Percentiles rank a stretch among this genome's conserved stretches.
Conservation (phyloP, 2,797 vertebrate genomes). For the Onychomys arenicola region DNA sequence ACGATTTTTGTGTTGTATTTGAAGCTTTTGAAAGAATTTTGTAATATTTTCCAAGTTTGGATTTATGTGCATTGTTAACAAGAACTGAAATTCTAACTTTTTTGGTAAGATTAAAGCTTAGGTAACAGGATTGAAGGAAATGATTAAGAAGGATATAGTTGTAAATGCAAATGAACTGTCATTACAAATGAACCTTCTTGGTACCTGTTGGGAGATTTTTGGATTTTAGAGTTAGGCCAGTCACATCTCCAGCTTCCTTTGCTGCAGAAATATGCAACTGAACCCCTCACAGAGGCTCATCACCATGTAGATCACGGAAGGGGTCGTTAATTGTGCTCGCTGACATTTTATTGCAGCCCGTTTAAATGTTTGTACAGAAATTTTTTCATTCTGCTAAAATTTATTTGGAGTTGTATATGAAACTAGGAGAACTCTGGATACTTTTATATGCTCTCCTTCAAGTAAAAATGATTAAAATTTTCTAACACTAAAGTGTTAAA, state of each 20-base stretch:
- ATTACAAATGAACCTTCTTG: slow-evolving; percentile 90
- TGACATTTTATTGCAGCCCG: slow-evolving; percentile 75
- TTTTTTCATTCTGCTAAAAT: slow-evolving; percentile 85
- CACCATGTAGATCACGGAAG: slow-evolving; percentile 61
- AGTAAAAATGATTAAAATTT: slow-evolving; percentile 68
- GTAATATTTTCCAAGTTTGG: slow-evolving; percentile 91
- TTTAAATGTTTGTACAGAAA: slow-evolving; percentile 83
- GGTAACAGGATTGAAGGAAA: slow-evolving; percentile 89
- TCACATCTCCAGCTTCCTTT: slow-evolving; percentile 85
- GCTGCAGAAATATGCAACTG: slow-evolving; percentile 84
- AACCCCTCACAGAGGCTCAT: slow-evolving; percentile 61
- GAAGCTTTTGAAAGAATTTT: slow-evolving; percentile 95
- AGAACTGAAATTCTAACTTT: slow-evolving; percentile 91
- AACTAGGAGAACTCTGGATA: slow-evolving; percentile 87
- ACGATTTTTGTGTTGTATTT: slow-evolving; percentile 98
- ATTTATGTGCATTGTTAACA: slow-evolving; percentile 91
- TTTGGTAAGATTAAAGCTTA: slow-evolving; percentile 90
- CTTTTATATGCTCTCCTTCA: slow-evolving; percentile 78
- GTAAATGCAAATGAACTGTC: slow-evolving; percentile 89
- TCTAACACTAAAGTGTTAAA: slow-evolving; percentile 83
- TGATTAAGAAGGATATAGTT: slow-evolving; percentile 87
- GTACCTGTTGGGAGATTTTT: slow-evolving; percentile 88
- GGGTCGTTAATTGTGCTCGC: slow-evolving; percentile 60
- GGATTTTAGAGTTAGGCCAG: slow-evolving; percentile 87
- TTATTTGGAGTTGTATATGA: slow-evolving; percentile 87